Conservation (phyloP, 2,113 vertebrate genomes). For the Pontoporia blainvillei region DNA sequence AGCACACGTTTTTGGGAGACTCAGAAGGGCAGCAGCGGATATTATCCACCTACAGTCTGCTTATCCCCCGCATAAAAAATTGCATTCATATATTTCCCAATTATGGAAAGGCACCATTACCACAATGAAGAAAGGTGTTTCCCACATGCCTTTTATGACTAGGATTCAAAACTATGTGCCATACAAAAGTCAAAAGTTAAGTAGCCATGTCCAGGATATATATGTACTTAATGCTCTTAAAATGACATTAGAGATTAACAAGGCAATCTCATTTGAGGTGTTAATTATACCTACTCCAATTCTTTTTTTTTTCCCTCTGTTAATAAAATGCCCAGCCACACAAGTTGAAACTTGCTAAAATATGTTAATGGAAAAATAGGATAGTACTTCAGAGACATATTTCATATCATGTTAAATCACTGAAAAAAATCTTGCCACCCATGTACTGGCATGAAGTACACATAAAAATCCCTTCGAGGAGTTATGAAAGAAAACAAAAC, state of each 20-base stretch:
- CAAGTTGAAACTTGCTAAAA: slow-evolving; percentile 55
- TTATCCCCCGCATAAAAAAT: background rate
- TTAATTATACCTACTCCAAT: slow-evolving; percentile 51
- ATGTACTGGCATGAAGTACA: slow-evolving; percentile 33
- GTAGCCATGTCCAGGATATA: background rate
- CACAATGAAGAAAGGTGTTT: background rate
- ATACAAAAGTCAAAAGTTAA: slow-evolving; percentile 29
- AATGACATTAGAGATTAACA: slow-evolving; percentile 59
- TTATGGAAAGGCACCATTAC: background rate
- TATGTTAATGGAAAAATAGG: slow-evolving; percentile 55
- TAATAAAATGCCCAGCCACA: slow-evolving; percentile 56
- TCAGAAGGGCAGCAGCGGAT: background rate
- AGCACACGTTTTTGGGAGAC: background rate
- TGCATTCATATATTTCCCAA: background rate
- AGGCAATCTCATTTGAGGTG: slow-evolving; percentile 29
- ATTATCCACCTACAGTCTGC: background rate
- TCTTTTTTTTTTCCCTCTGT: slow-evolving; percentile 28
- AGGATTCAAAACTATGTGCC: background rate
- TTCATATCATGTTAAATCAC: slow-evolving; percentile 35
- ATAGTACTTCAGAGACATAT: slow-evolving; percentile 37
- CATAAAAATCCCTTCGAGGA: slow-evolving; percentile 16
- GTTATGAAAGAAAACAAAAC: slow-evolving; percentile 33
- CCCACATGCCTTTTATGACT: background rate
- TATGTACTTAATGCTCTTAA: slow-evolving; percentile 33
- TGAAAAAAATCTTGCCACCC: slow-evolving; percentile 40